Conservation (phyloP, 2,888 invertebrate genomes). For the Chymomyza amoena region DNA sequence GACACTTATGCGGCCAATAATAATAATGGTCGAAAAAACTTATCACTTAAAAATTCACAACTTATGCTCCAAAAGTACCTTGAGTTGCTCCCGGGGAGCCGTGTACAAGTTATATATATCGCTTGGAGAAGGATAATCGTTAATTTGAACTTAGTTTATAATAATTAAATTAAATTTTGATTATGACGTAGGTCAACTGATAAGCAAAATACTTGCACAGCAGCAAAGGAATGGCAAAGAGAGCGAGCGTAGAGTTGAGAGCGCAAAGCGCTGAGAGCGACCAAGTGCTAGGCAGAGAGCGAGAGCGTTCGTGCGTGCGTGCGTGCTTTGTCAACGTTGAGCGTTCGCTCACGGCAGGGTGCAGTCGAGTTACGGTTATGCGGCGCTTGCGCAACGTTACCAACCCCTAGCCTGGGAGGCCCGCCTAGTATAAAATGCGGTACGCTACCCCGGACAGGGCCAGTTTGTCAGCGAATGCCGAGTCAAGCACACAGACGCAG, state of each 20-base stretch:
- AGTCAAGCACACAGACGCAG: conserved; percentile 18
- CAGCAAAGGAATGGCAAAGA: conserved; percentile 17
- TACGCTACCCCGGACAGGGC: conserved; percentile 43
- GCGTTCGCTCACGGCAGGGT: not conserved
- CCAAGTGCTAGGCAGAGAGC: not conserved
- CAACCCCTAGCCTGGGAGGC: not conserved
- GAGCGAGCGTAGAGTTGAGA: conserved; percentile 25
- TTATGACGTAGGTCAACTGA: not conserved
- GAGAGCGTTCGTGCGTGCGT: conserved; percentile 1
- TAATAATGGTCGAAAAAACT: no score
- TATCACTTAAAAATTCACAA: no score
- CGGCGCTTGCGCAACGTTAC: conserved; percentile 50
- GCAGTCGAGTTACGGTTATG: conserved; percentile 1
- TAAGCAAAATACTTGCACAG: not conserved
- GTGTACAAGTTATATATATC: no score
- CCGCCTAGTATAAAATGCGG: conserved; percentile 53
- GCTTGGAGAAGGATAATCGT: no score
- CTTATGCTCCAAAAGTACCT: no score
- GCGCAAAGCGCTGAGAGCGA: not conserved
- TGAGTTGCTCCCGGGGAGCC: no score
- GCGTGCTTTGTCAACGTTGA: not conserved
- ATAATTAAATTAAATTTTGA: no score
- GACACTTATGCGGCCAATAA: no score
- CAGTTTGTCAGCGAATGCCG: conserved; percentile 76
- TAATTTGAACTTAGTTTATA: no score